Percentiles rank a stretch among this genome's conserved stretches.
Evolutionary conservation across 2,113 vertebrate genomes (phyloP).

Genomic region (Oncorhynchus masou): DNA sequence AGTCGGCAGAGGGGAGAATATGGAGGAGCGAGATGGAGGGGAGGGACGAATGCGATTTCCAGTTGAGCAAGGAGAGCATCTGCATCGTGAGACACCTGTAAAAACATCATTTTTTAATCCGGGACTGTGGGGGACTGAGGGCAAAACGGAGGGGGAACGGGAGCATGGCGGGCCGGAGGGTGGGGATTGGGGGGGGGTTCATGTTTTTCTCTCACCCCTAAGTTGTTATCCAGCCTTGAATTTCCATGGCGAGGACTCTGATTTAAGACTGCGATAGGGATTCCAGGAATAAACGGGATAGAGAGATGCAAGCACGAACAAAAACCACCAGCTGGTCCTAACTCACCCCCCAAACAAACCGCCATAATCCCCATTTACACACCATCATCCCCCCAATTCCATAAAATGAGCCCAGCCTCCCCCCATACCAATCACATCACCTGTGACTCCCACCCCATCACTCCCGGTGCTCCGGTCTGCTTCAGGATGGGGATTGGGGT

Average conservation of each 20-base stretch:
- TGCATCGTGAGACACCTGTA: conserved; percentile 69
- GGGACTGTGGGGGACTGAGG: conserved; percentile 38
- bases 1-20: neutral
- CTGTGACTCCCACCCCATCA: conserved; percentile 16
- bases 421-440: neutral
- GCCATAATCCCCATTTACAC: neutral
- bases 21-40: conserved; percentile 3
- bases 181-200: neutral
- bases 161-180: neutral
- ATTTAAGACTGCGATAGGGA: neutral
- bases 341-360: neutral
- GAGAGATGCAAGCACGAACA: conserved; percentile 7
- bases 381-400: neutral
- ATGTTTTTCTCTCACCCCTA: conserved; percentile 12
- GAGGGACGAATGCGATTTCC: conserved; percentile 64
- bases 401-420: neutral
- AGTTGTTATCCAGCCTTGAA: conserved; percentile 39
- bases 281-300: neutral
- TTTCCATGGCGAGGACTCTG: conserved; percentile 21
- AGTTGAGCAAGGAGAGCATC: conserved; percentile 55
- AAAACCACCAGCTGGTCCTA: conserved; percentile 50
- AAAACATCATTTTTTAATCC: conserved; percentile 72
- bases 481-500: conserved; percentile 24
- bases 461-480: neutral
- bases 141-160: conserved; percentile 27